Percentiles rank a stretch among this genome's conserved stretches.
Evolutionary conservation across 1,140 invertebrate genomes (phyloP).

Genomic region (Samia ricini): DNA sequence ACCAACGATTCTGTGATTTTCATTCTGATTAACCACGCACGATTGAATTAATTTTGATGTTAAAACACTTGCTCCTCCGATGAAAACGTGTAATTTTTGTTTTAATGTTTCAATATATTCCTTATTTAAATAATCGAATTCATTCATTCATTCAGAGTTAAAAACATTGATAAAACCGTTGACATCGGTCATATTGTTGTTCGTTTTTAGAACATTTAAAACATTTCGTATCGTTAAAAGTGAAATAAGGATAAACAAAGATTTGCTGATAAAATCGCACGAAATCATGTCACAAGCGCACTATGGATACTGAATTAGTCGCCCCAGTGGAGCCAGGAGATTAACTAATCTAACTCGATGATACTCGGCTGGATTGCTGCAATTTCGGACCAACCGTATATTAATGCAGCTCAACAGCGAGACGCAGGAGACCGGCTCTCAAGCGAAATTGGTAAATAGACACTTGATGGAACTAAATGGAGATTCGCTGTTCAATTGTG

Average conservation of each 20-base stretch:
- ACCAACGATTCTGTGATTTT: slow-evolving; percentile 49
- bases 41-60: slow-evolving; percentile 7
- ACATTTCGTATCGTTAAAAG: neutral
- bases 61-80: neutral
- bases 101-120: neutral
- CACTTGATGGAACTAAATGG: slow-evolving; percentile 33
- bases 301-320: slow-evolving; percentile 48
- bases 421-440: slow-evolving; percentile 65
- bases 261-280: slow-evolving; percentile 10
- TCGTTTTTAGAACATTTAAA: neutral
- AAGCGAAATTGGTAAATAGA: slow-evolving; percentile 56
- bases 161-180: neutral
- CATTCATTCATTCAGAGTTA: neutral
- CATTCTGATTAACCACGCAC: slow-evolving; percentile 29
- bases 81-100: neutral
- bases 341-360: slow-evolving; percentile 56
- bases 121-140: neutral
- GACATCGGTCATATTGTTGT: neutral
- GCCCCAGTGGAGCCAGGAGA: slow-evolving; percentile 33
- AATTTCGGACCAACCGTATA: slow-evolving; percentile 58
- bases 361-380: slow-evolving; percentile 61
- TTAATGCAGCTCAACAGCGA: slow-evolving; percentile 61
- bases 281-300: slow-evolving; percentile 38
- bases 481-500: slow-evolving; percentile 8
- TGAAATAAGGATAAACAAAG: neutral